Conservation (phyloP, 2,888 invertebrate species). For the Tetheella fluctuosa region DNA sequence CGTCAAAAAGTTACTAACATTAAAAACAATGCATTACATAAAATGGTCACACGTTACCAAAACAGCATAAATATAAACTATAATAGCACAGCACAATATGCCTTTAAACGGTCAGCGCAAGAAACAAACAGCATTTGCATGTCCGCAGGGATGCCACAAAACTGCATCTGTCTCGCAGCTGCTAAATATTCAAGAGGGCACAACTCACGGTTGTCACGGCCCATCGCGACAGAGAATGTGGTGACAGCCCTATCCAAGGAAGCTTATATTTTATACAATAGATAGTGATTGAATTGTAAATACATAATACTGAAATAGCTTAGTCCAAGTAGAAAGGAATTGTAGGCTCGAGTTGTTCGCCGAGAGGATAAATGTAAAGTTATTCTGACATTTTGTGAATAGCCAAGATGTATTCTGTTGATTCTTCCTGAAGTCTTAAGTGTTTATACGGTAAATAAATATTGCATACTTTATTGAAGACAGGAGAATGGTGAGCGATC, state of each 20-base stretch:
- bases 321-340: neutral
- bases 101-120: neutral
- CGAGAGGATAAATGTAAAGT: conserved; percentile 7
- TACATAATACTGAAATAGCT: conserved; percentile 14
- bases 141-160: conserved; percentile 30
- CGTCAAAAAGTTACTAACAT: neutral
- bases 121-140: conserved; percentile 10
- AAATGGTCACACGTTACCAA: neutral
- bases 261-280: conserved; percentile 56
- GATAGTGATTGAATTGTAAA: conserved; percentile 44
- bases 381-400: conserved; percentile 8
- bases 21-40: neutral
- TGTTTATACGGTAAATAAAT: neutral
- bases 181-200: conserved; percentile 62
- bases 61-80: neutral
- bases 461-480: neutral
- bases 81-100: neutral
- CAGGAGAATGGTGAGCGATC: neutral
- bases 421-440: conserved; percentile 4
- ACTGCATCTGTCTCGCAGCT: conserved; percentile 27
- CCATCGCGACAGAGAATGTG: conserved; percentile 27
- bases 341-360: neutral
- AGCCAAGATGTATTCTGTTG: conserved; percentile 1
- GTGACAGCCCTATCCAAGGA: conserved; percentile 41
- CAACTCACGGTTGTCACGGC: conserved; percentile 47